Percentiles rank a stretch among this genome's conserved stretches.
Conservation (phyloP, 2,113 vertebrate genomes). For the Dinomys branickii region DNA sequence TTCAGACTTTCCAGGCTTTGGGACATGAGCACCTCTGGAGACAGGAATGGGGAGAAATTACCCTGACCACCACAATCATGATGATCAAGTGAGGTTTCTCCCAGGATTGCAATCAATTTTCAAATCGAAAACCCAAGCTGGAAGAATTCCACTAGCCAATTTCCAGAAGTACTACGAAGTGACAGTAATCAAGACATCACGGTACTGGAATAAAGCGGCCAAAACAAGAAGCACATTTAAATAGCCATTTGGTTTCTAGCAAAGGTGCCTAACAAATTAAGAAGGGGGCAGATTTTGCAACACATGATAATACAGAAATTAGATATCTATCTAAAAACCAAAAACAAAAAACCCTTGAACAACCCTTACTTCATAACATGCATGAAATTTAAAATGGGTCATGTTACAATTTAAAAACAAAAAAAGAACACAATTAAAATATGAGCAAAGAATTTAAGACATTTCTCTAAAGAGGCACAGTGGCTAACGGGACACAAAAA, state of each 20-base stretch:
- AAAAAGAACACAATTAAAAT: background rate
- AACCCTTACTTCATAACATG: background rate
- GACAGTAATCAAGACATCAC: background rate
- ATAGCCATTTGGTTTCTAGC: background rate
- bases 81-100: background rate
- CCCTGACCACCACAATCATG: background rate
- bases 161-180: background rate
- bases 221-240: background rate
- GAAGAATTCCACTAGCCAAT: background rate
- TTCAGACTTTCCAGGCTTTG: background rate
- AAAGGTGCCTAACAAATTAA: background rate
- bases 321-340: background rate
- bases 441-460: background rate
- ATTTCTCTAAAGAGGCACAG: constrained; percentile 18
- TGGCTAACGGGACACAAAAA: background rate
- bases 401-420: background rate
- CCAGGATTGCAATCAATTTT: background rate
- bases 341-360: background rate
- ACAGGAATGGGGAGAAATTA: background rate
- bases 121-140: background rate
- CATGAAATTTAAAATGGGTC: background rate
- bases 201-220: background rate
- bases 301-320: background rate
- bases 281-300: background rate
- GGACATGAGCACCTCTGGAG: background rate